Conservation (phyloP, 2,888 invertebrate genomes). For the Archips xylosteana region DNA sequence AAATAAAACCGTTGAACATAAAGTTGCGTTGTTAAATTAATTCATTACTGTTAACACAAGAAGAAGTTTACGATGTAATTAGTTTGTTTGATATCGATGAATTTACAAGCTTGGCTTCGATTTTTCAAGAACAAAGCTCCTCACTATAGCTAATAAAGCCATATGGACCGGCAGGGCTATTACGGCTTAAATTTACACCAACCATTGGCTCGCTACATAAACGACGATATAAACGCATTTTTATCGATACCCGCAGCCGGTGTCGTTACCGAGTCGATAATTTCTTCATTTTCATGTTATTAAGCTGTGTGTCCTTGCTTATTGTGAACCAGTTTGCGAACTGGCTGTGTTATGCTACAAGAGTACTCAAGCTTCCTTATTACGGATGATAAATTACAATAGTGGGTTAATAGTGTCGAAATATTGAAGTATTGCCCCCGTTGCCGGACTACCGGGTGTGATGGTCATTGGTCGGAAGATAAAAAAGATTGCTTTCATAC, state of each 20-base stretch:
- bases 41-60: conserved; percentile 15
- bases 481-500: conserved; percentile 46
- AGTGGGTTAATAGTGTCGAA: conserved; percentile 51
- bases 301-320: conserved; percentile 48
- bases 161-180: conserved; percentile 57
- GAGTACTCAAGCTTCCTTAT: conserved; percentile 51
- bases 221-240: conserved; percentile 72
- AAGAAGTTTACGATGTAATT: conserved; percentile 60
- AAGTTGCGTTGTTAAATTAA: conserved; percentile 2
- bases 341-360: conserved; percentile 53
- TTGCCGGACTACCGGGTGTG: conserved; percentile 37
- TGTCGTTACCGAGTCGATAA: conserved; percentile 68
- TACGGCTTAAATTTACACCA: conserved; percentile 71
- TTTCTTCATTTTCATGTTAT: conserved; percentile 74
- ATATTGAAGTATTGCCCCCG: conserved; percentile 32
- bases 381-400: conserved; percentile 46
- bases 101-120: conserved; percentile 56
- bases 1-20: conserved; percentile 4
- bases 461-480: conserved; percentile 21
- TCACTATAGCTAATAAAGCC: conserved; percentile 73
- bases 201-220: conserved; percentile 69
- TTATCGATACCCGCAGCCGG: conserved; percentile 72
- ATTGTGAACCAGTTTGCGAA: conserved; percentile 59
- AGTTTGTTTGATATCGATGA: conserved; percentile 55
- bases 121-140: conserved; percentile 61